Percentiles rank a stretch among this genome's conserved stretches.
Evolutionary conservation across 2,797 vertebrate species (phyloP).

Genomic region (Morus bassanus): DNA sequence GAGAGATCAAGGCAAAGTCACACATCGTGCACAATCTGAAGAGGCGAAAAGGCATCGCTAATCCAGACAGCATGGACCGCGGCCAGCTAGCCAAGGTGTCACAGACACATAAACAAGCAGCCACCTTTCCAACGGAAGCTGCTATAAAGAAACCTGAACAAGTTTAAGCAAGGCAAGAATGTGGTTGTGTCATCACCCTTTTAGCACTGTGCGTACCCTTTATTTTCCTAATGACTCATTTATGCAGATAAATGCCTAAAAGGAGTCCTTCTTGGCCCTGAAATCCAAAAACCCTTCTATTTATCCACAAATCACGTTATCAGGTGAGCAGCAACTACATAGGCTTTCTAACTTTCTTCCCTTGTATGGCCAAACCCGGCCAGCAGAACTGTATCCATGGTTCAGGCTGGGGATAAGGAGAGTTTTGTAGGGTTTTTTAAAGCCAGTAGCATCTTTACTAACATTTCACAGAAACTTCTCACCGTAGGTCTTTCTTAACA

Average conservation of each 20-base stretch:
- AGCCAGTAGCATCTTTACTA: neutral
- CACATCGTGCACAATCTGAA: rapidly evolving
- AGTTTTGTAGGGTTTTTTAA: neutral
- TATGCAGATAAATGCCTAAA: constrained; percentile 35
- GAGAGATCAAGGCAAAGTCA: neutral
- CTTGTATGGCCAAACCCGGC: neutral
- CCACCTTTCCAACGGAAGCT: constrained; percentile 35
- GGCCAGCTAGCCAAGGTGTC: constrained; percentile 45
- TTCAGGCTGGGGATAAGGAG: neutral
- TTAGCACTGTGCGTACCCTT: constrained; percentile 1
- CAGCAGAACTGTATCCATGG: neutral
- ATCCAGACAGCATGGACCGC: neutral
- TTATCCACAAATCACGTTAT: neutral
- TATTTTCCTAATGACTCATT: constrained; percentile 45
- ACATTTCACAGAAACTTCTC: neutral
- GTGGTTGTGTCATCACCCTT: constrained; percentile 39
- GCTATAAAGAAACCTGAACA: constrained; percentile 35
- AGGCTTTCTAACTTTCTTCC: neutral
- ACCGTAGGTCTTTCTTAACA: neutral
- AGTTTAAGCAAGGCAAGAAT: constrained; percentile 63
- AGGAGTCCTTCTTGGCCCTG: neutral
- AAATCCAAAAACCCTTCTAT: neutral
- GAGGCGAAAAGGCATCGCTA: neutral
- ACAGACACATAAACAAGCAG: constrained; percentile 15
- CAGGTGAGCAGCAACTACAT: neutral